These are phyloP conservation scores for Falco novaeseelandiae DNA, from an alignment of 2,797 vertebrate species.

Conservation along the genomic window DNA sequence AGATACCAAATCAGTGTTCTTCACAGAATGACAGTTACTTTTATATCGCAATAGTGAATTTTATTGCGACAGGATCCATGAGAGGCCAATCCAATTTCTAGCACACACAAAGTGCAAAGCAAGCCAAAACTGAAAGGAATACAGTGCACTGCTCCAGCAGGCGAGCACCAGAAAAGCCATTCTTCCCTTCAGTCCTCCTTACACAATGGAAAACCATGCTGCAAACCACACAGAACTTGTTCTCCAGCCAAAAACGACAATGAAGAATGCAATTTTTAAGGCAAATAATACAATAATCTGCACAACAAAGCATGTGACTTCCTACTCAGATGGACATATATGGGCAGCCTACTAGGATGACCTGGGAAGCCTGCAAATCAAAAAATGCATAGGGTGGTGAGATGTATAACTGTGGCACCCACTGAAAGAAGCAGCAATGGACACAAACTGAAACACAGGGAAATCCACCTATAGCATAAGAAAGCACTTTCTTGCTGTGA, in stretches of 20 bases:
- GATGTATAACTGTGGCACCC: fast-evolving
- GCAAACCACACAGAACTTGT: not conserved
- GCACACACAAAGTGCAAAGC: not conserved
- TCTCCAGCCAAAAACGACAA: not conserved
- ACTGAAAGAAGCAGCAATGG: not conserved
- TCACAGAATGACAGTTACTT: not conserved
- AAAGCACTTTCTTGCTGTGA: too few relatives aligned
- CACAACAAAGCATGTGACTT: not conserved
- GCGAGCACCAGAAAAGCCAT: not conserved
- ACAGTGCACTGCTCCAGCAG: not conserved
- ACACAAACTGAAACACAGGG: too few relatives aligned
- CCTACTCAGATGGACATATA: not conserved
- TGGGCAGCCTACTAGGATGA: fast-evolving
- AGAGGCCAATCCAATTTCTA: not conserved
- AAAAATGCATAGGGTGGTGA: not conserved
- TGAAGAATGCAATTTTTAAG: not conserved
- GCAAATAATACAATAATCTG: not conserved
- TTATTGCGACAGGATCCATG: not conserved
- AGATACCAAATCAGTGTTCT: not conserved
- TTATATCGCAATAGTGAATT: not conserved
- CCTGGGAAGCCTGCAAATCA: not conserved
- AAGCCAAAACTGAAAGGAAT: not conserved
- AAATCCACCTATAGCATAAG: not conserved
- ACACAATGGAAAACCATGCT: not conserved
- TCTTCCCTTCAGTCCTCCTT: not conserved